Conservation (phyloP, 2,113 vertebrate species). For the Semnopithecus entellus region DNA sequence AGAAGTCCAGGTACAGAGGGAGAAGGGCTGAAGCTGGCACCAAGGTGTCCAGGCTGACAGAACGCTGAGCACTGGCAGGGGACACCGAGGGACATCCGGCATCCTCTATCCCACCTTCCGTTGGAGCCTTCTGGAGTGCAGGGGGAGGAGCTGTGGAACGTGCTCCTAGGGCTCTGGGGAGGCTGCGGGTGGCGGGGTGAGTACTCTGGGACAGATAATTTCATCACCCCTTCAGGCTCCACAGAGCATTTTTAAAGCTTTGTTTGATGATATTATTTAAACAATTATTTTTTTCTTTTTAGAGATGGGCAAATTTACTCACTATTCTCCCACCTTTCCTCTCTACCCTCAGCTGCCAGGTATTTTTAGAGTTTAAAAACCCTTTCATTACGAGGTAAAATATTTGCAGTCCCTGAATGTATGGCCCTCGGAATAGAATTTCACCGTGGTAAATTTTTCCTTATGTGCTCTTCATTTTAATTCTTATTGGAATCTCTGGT, state of each 20-base stretch:
- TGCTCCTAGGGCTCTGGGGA: background rate
- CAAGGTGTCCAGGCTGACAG: background rate
- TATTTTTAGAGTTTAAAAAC: conserved; percentile 33
- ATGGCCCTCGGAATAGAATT: conserved; percentile 44
- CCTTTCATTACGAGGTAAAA: conserved; percentile 46
- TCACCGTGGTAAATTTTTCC: conserved; percentile 41
- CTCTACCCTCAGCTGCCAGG: background rate
- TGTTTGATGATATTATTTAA: background rate
- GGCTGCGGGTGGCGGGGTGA: rapidly evolving
- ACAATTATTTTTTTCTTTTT: background rate
- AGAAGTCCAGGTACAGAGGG: background rate
- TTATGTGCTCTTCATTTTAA: background rate
- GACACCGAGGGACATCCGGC: no score
- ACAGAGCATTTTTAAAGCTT: background rate
- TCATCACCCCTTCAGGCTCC: background rate
- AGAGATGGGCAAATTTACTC: background rate
- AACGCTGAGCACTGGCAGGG: background rate
- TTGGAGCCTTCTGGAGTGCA: background rate
- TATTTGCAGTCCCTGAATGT: conserved; percentile 43
- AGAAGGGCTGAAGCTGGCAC: background rate
- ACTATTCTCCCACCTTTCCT: background rate
- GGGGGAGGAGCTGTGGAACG: background rate
- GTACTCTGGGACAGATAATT: background rate
- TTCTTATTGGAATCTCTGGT: background rate
- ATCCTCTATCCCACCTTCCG: rapidly evolving